These are phyloP conservation scores for Chionomys nivalis DNA, from an alignment of 2,113 vertebrate species.

Conservation along the genomic window DNA sequence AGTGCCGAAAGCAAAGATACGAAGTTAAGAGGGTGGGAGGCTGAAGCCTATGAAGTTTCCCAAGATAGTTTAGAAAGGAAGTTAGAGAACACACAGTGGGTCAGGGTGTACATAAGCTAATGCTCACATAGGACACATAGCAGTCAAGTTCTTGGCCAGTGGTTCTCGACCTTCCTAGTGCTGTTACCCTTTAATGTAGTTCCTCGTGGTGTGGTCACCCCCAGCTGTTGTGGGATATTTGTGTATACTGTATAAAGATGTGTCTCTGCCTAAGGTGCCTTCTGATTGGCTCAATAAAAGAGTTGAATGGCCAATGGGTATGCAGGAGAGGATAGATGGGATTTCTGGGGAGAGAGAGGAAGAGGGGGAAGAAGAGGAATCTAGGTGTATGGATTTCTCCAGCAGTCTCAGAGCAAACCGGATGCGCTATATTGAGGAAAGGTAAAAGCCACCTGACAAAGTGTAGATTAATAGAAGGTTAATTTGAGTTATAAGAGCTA, in stretches of 20 bases:
- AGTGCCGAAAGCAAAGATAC: not conserved
- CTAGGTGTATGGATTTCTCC: not conserved
- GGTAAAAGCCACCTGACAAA: not conserved
- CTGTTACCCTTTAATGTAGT: not conserved
- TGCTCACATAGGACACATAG: not conserved
- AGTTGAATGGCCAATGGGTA: not conserved
- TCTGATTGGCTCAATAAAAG: not conserved
- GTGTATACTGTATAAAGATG: not conserved
- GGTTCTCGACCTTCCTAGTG: not conserved
- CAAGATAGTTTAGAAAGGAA: not conserved
- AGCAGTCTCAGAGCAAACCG: not conserved
- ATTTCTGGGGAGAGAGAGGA: not conserved
- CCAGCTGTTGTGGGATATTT: not conserved
- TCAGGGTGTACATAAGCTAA: not conserved
- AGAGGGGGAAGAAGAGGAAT: not conserved
- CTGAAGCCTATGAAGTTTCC: not conserved
- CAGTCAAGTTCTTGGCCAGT: not conserved
- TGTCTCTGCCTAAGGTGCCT: not conserved
- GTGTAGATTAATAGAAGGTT: not conserved
- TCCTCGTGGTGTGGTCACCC: not conserved
- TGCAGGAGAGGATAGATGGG: not conserved
- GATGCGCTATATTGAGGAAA: not conserved
- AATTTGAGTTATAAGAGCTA: not conserved
- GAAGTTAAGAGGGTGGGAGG: not conserved
- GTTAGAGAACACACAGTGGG: not conserved